A percentile compares a stretch with the other conserved stretches of the same genome.
Evolutionary conservation across 2,797 vertebrate genomes (phyloP).

Genomic region (Hoplostethus atlanticus): DNA sequence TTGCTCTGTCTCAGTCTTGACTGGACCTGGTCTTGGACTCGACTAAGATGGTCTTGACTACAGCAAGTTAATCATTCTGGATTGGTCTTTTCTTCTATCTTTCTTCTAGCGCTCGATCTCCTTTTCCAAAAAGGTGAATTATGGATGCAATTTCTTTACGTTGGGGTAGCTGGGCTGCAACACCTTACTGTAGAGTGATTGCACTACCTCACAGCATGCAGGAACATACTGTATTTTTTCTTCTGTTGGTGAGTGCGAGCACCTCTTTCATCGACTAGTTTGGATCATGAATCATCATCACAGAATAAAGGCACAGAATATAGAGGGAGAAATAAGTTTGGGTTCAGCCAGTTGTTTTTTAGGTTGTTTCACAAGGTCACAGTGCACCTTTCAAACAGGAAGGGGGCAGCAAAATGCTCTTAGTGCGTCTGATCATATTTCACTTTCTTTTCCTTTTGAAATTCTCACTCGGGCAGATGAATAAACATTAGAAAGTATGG

Average conservation of each 20-base stretch:
- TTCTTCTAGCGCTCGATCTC: too few species aligned
- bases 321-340: background rate
- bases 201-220: constrained; percentile 20
- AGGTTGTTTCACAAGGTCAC: constrained; percentile 27
- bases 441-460: constrained; percentile 33
- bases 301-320: constrained; percentile 14
- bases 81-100: too few species aligned
- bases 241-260: too few species aligned
- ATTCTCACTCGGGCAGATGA: constrained; percentile 54
- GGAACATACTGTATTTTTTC: background rate
- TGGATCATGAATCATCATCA: constrained; percentile 19
- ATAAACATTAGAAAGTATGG: constrained; percentile 58
- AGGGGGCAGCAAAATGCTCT: constrained; percentile 11
- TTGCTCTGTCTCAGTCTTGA: too few species aligned
- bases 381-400: constrained; percentile 1
- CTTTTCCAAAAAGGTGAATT: constrained; percentile 20
- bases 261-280: background rate
- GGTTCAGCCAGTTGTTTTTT: constrained; percentile 7
- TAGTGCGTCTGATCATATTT: constrained; percentile 24
- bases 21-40: too few species aligned
- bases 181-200: constrained; percentile 4
- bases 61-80: background rate
- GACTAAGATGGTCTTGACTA: too few species aligned
- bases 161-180: background rate
- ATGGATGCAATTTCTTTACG: constrained; percentile 18